A percentile compares a stretch with the other conserved stretches of the same genome.
Evolutionary conservation across 2,888 invertebrate genomes (phyloP).

Genomic region (Dione juno): DNA sequence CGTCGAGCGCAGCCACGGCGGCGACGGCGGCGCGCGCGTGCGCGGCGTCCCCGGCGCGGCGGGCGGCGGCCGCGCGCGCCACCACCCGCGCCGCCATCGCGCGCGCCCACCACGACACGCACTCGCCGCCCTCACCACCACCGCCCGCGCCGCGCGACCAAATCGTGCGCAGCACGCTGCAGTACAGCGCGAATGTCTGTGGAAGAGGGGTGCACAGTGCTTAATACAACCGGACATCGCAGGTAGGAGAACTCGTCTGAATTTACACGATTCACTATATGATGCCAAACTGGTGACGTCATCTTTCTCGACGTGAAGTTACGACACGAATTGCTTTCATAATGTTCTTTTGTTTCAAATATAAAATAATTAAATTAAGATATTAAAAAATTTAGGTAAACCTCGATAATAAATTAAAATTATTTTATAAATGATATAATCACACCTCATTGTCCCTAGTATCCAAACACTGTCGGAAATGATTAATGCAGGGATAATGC

Average conservation of each 20-base stretch:
- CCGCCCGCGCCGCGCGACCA: constrained; percentile 54
- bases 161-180: constrained; percentile 66
- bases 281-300: too few relatives aligned
- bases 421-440: too few relatives aligned
- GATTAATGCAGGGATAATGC: constrained; percentile 95
- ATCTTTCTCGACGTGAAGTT: too few relatives aligned
- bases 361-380: too few relatives aligned
- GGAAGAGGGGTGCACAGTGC: too few relatives aligned
- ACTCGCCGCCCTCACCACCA: constrained; percentile 29
- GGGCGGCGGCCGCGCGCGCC: constrained; percentile 64
- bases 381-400: too few relatives aligned
- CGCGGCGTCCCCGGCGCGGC: constrained; percentile 56
- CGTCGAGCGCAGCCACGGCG: constrained; percentile 68
- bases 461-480: constrained; percentile 92
- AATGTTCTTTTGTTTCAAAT: too few relatives aligned
- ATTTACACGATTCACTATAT: too few relatives aligned
- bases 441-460: constrained; percentile 70
- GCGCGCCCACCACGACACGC: constrained; percentile 74
- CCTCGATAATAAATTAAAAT: too few relatives aligned
- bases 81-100: constrained; percentile 67
- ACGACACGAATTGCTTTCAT: too few relatives aligned
- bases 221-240: too few relatives aligned
- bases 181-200: constrained; percentile 72
- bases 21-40: constrained; percentile 63
- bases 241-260: too few relatives aligned